Evolutionary conservation across 2,797 vertebrate genomes (phyloP).

Genomic region (Alosa sapidissima): DNA sequence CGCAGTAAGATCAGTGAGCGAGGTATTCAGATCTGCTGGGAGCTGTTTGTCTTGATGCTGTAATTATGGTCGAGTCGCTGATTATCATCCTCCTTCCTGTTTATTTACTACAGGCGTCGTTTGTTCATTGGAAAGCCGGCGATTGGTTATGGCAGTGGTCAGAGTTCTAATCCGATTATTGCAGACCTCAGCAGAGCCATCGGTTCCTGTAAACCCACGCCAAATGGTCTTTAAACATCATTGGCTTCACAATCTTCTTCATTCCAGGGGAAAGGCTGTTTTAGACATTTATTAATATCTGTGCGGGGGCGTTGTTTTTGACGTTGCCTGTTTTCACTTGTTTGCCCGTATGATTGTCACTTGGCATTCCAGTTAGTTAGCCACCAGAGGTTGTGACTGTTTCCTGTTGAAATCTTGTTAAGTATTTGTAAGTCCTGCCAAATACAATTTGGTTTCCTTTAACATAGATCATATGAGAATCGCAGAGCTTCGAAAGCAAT

Average conservation of each 20-base stretch:
- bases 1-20: conserved; percentile 31
- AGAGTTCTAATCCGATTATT: conserved; percentile 65
- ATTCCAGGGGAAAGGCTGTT: neutral
- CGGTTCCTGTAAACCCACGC: conserved; percentile 53
- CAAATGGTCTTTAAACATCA: conserved; percentile 40
- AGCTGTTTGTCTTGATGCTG: conserved; percentile 54
- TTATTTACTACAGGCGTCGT: conserved; percentile 52
- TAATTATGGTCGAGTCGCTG: conserved; percentile 48
- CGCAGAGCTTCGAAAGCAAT: neutral
- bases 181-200: conserved; percentile 56
- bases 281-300: neutral
- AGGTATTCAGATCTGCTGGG: conserved; percentile 52
- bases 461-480: conserved; percentile 22
- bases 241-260: conserved; percentile 34
- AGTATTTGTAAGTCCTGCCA: conserved; percentile 12
- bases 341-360: neutral
- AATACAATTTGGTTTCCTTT: conserved; percentile 27
- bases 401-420: neutral
- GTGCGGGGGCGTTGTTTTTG: neutral
- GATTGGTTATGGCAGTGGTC: conserved; percentile 53
- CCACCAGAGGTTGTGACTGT: conserved; percentile 17
- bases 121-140: conserved; percentile 44
- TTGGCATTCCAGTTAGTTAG: neutral
- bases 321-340: conserved; percentile 12
- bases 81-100: conserved; percentile 66